Evolutionary conservation across 2,113 vertebrate genomes (phyloP).

Genomic region (Oncorhynchus clarkii): DNA sequence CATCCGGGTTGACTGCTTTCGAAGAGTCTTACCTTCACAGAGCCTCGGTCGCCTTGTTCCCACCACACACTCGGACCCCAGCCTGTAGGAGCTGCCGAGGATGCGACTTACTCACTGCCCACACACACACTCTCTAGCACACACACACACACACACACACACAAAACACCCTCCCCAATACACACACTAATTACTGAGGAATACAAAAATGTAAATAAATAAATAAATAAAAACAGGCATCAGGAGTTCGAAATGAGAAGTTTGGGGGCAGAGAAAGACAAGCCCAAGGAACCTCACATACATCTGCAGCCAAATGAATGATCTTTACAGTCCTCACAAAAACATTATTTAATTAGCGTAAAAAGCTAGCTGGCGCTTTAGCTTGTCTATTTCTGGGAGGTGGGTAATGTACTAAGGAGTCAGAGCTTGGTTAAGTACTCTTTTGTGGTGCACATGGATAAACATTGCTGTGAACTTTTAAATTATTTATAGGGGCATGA

Average conservation of each 20-base stretch:
- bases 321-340: slow-evolving; percentile 22
- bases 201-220: slow-evolving; percentile 38
- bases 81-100: slow-evolving; percentile 22
- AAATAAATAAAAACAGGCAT: slow-evolving; percentile 17
- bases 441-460: not conserved
- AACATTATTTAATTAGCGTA: slow-evolving; percentile 43
- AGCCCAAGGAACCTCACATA: slow-evolving; percentile 21
- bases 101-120: slow-evolving; percentile 8
- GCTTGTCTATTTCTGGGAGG: not conserved
- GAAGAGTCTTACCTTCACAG: not conserved
- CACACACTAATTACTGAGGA: slow-evolving; percentile 10
- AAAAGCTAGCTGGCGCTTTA: slow-evolving; percentile 37
- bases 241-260: slow-evolving; percentile 28
- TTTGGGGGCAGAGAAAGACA: not conserved
- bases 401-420: not conserved
- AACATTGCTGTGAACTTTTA: not conserved
- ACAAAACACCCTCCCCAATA: not conserved
- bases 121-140: not conserved
- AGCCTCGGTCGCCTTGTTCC: not conserved
- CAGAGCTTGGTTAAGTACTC: not conserved
- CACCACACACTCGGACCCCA: slow-evolving; percentile 21
- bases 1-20: not conserved
- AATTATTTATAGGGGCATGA: not conserved
- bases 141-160: too few relatives aligned
- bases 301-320: slow-evolving; percentile 32